Evolutionary conservation across 2,888 invertebrate species (phyloP), one percentile per base, ranked within the genome.

Genomic region (Podotricha telesiphe): DNA sequence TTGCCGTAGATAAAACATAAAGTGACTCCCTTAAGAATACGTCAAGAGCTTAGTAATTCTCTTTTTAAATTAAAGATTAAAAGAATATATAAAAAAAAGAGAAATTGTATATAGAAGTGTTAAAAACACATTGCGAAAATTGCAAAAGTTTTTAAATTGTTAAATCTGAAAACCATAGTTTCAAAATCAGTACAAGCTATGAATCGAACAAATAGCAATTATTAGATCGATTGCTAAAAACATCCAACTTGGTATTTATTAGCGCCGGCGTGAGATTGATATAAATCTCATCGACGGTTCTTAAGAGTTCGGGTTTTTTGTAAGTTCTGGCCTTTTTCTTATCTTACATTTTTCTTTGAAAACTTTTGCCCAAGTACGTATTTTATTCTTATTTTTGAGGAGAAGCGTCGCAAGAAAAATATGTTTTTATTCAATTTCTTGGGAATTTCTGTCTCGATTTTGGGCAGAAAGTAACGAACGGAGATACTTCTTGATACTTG

Each of bases 241-340:
- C 50, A 50, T 15, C 48, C 19, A 62, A 62, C 62, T 62, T 48
- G 15, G 37, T 62, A 62, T 50, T 62, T 62, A 50, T 48, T 62
- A 34, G 48, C 50, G n/a, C n/a, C n/a, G 48, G 34, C 37, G 34
- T 50, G 37, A 62, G 20, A 62, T 62, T 50, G 50, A 62, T 62
- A 48, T 62, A 50, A 62, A 62, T 62, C 37, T 50, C 37, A 48
- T 62, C 50, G 48, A 19, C 34, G 48, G 48, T 62, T 50, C 37
- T 62, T 55, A 62, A 62, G 62, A 62, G 37, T 62, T 62, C 20
- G 17, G 37, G 34, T 50, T 62, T 62, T n/a, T n/a, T 50, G 50
- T 48, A 37, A 62, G 62, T 62, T 62, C 37, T 37, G 19, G 47
- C 15, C 37, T 13, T 17, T 59, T 45, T 62, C 48, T 37, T 28